Base-by-base conservation (phyloP, 2,797 vertebrate genomes). In the Melanotaenia trifasciata region DNA sequence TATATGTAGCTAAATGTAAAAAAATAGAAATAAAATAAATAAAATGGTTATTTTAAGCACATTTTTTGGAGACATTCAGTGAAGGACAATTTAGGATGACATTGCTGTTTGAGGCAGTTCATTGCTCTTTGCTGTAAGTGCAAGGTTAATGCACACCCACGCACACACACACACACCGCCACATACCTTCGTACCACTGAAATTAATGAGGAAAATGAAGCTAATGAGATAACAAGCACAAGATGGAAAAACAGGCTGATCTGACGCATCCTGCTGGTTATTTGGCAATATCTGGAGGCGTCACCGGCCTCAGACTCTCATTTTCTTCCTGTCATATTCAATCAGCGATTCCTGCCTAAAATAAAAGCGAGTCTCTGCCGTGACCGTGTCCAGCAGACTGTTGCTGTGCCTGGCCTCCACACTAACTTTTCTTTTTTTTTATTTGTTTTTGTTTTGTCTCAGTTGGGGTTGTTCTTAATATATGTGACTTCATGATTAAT, bases 281-380 rank as follows among this genome's bases (percentile, higher is more conserved):
- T 92, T 90, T 92, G 89, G 87, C 87, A 89, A 91, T 93, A 90
- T 92, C 89, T 90, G 75, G 91, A 91, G 89, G 89, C 88, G 86
- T 90, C 90, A 87, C 78, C 60, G 64, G 84, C 89, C 86, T 85
- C 88, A 89, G 90, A 92, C 88, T 92, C 88, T 91, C 90, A 92
- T 93, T 92, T 93, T 92, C 91, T 88, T 85, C 84, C 87, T 92
- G 91, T 94, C 91, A 93, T 93, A 90, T 92, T 87, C 85, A 90
- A 93, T 93, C 87, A 92, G 86, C 45, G 16, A 81, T 83, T 87
- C 77, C 79, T 79, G 86, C 80, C 86, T 85, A 90, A 88, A 92
- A 86, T 86, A 83, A 87, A 90, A 84, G 84, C 65, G 61, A 79
- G 61, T 33, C 82, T 81, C 76, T 69, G 75, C 79, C 53, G 75